These are phyloP conservation scores for Megalops cyprinoides DNA, from an alignment of 2,797 vertebrate genomes.

Conservation along the genomic window DNA sequence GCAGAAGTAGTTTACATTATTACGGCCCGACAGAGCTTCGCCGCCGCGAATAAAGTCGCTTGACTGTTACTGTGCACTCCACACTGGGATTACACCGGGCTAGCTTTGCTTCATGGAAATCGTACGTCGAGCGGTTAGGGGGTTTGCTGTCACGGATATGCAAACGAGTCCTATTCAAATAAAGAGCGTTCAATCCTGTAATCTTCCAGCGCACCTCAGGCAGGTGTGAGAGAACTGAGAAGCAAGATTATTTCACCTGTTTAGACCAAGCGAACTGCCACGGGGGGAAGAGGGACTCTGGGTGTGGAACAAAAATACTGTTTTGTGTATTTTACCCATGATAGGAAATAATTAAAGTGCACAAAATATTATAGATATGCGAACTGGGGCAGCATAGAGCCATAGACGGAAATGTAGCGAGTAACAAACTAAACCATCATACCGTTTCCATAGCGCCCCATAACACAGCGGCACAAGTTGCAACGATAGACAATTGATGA, in stretches of 20 bases:
- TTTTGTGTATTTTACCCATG: not conserved
- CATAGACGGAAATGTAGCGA: too few species aligned
- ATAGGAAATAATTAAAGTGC: too few species aligned
- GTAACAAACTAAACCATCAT: too few species aligned
- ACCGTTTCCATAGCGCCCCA: too few species aligned
- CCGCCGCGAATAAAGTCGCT: not conserved
- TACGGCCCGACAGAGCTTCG: constrained; percentile 22
- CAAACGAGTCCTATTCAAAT: constrained; percentile 47
- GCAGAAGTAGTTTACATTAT: not conserved
- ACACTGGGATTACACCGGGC: constrained; percentile 20
- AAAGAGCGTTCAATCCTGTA: constrained; percentile 31
- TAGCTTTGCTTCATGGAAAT: constrained; percentile 32
- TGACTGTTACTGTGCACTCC: constrained; percentile 29
- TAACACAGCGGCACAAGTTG: too few species aligned
- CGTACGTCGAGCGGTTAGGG: constrained; percentile 38
- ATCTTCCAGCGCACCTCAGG: constrained; percentile 10
- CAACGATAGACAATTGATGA: too few species aligned
- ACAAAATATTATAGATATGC: too few species aligned
- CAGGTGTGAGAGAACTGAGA: constrained; percentile 13
- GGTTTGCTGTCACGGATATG: constrained; percentile 45
- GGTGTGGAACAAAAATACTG: not conserved
- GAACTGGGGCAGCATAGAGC: too few species aligned
- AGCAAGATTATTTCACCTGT: not conserved
- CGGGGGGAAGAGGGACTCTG: not conserved
- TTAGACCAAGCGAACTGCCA: not conserved